Conservation (phyloP, 2,888 invertebrate species). For the Allacma fusca region DNA sequence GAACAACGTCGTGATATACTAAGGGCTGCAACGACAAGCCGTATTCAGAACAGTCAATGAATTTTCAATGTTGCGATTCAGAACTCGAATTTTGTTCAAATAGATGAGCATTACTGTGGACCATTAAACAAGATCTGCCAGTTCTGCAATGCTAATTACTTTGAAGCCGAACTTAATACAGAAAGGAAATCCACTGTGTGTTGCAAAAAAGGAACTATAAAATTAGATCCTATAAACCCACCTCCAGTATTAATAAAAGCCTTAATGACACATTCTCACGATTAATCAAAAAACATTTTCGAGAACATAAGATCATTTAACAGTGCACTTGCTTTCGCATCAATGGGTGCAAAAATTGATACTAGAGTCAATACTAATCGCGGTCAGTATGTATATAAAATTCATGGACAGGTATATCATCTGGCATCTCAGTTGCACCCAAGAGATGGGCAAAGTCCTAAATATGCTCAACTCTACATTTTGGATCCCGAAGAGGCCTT, state of each 20-base stretch:
- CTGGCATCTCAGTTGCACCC: not conserved
- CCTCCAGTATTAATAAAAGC: not conserved
- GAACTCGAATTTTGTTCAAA: too few relatives aligned
- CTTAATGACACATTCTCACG: not conserved
- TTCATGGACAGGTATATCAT: slow-evolving; percentile 2
- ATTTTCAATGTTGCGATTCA: too few relatives aligned
- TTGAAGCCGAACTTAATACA: not conserved
- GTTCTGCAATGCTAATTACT: not conserved
- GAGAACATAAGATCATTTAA: not conserved
- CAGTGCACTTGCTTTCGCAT: not conserved
- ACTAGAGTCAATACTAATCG: not conserved
- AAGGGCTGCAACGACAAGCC: too few relatives aligned
- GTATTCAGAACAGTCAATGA: too few relatives aligned
- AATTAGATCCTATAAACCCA: not conserved
- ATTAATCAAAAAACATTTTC: not conserved
- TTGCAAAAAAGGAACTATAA: slow-evolving; percentile 8
- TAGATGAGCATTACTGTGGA: not conserved
- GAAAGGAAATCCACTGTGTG: not conserved
- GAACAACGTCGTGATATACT: too few relatives aligned
- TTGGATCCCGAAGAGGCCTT: not conserved
- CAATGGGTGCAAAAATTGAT: not conserved
- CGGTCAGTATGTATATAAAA: not conserved
- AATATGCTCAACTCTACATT: slow-evolving; percentile 14
- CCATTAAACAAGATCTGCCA: not conserved
- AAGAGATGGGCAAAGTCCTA: not conserved